Percentiles rank a stretch among this genome's conserved stretches.
Conservation (phyloP, 2,888 invertebrate genomes). For the Cephonodes hylas region DNA sequence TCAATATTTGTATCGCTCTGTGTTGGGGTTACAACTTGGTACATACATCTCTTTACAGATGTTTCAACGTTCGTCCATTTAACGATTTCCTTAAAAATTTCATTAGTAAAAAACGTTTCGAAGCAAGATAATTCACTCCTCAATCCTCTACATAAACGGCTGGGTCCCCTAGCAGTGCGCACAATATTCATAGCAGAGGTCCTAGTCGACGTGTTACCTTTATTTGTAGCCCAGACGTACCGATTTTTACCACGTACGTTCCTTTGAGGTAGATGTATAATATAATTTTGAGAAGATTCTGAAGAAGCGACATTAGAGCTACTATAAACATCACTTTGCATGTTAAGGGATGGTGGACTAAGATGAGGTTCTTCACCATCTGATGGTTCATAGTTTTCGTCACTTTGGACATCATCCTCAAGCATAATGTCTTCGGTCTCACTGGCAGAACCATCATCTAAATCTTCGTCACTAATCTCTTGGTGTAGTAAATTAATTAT, state of each 20-base stretch:
- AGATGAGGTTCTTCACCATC: neutral
- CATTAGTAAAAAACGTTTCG: neutral
- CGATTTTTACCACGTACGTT: neutral
- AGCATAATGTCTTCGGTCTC: neutral
- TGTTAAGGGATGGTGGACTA: neutral
- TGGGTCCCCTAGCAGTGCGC: neutral
- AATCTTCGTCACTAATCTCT: neutral
- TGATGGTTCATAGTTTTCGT: neutral
- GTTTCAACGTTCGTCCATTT: neutral
- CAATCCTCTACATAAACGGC: neutral
- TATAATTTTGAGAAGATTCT: neutral
- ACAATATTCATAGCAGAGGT: neutral
- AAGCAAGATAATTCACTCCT: neutral
- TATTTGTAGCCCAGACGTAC: neutral
- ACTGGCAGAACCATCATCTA: neutral
- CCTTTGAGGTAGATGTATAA: neutral
- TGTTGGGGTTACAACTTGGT: neutral
- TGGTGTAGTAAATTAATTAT: too few relatives aligned
- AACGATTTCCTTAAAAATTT: neutral
- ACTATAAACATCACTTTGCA: too few relatives aligned
- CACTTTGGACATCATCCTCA: neutral
- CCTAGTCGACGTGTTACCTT: neutral
- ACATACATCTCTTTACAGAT: neutral
- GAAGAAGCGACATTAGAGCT: neutral
- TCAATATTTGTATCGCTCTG: neutral